Evolutionary conservation across 2,888 invertebrate species (phyloP).

Genomic region (Eupithecia inturbata): DNA sequence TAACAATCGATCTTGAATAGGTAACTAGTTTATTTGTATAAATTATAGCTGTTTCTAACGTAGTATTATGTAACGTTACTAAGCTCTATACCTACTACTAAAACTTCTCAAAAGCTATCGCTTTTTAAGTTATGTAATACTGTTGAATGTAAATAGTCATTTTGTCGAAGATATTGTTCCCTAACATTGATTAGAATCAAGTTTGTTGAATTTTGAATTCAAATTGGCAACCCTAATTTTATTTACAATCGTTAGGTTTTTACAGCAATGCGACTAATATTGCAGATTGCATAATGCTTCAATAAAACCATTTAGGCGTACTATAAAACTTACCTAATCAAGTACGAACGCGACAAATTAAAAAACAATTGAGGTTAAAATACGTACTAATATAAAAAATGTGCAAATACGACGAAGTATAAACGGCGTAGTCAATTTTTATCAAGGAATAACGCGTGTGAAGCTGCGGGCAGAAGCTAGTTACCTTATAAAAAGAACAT

Average conservation of each 20-base stretch:
- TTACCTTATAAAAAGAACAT: background rate
- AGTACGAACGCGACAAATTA: background rate
- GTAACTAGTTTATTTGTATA: constrained; percentile 4
- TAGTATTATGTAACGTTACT: background rate
- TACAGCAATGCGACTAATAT: background rate
- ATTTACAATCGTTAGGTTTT: background rate
- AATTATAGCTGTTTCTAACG: background rate
- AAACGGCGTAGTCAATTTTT: too few species aligned
- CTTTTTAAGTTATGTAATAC: background rate
- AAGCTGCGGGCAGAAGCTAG: background rate
- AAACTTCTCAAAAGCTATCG: background rate
- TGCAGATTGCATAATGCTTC: background rate
- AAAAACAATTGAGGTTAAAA: too few species aligned
- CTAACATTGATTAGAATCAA: background rate
- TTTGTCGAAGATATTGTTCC: background rate
- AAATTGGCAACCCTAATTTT: background rate
- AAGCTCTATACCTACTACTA: too few species aligned
- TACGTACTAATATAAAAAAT: too few species aligned
- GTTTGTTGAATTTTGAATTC: background rate
- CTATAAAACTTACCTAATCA: too few species aligned
- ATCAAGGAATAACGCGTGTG: background rate
- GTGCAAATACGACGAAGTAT: too few species aligned
- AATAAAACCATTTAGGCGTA: background rate
- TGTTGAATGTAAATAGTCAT: background rate
- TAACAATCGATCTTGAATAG: constrained; percentile 15